Base-by-base conservation (phyloP, 2,113 vertebrate species). In the Vulpes lagopus region DNA sequence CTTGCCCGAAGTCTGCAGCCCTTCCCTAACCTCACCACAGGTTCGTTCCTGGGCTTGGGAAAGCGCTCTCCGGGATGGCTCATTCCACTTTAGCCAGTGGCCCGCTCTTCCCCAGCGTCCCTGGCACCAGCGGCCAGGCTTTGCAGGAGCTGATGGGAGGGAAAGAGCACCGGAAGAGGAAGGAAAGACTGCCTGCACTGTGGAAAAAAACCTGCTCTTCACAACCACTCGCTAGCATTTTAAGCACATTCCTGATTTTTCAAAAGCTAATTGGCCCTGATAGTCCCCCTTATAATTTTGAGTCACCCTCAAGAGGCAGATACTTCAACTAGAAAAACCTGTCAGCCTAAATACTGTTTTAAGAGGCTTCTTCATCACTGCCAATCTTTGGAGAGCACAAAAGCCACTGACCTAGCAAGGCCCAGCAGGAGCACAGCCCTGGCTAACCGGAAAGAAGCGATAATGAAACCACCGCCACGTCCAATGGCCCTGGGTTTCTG, bases 241-340 rank as follows among this genome's bases (percentile, higher is more conserved):
- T 82, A 96, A 95, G 59, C 86, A 96, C 5, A 92, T 51, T 93
- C 94, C 32, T 95, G 60, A 62, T 92, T 97, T 97, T 89, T 88
- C 90, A 78, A 96, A 97, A 95, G 95, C 57, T 67, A 71, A 90
- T 32, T 67, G 53, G 78, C 94, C 55, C 59, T 79, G 59, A 96
- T 3, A 92, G 59, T 83, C 76, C 92, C 49, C 35, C 27, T 76
- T 81, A 9, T 64, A 81, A 88, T 79, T 80, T 92, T 51, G 6
- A 91, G 20, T 78, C 53, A 59, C 80, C 38, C 82, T 59, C 95
- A 89, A 83, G 94, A 95, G 57, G 55, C 89, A 95, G 94, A 95
- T 59, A 91, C 53, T 94, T 95, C 53, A 94, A 71, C 69, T 82
- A 87, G 89, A 87, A 92, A 96, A 92, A 62, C 55, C 49, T 69